These are phyloP conservation scores for Balearica regulorum DNA, from an alignment of 2,797 vertebrate species.

Conservation along the genomic window DNA sequence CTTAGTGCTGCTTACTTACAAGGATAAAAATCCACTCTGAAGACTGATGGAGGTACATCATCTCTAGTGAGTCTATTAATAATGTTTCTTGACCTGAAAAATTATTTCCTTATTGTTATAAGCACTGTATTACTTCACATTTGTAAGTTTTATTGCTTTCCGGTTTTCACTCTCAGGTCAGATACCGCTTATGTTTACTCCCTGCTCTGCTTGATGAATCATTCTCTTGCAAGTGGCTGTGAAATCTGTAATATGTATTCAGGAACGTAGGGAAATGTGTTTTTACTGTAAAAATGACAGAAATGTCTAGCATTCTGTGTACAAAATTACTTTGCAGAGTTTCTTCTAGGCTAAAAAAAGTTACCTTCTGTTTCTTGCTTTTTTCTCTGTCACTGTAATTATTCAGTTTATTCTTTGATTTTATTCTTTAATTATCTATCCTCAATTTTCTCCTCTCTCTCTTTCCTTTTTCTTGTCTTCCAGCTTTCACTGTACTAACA, in stretches of 20 bases:
- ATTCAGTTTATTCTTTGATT: slow-evolving; percentile 24
- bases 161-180: background rate
- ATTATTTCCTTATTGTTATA: background rate
- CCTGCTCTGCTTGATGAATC: slow-evolving; percentile 51
- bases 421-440: slow-evolving; percentile 46
- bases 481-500: slow-evolving; percentile 77
- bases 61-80: background rate
- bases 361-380: slow-evolving; percentile 33
- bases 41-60: background rate
- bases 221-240: slow-evolving; percentile 56
- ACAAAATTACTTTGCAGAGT: background rate
- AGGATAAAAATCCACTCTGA: background rate
- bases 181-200: slow-evolving; percentile 39
- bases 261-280: background rate
- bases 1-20: background rate
- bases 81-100: background rate
- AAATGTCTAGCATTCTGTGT: slow-evolving; percentile 9
- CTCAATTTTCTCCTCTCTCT: slow-evolving; percentile 48
- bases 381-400: slow-evolving; percentile 37
- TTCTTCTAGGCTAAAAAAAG: slow-evolving; percentile 30
- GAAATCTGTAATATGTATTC: slow-evolving; percentile 32
- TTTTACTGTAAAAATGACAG: slow-evolving; percentile 9
- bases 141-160: background rate
- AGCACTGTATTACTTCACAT: background rate
- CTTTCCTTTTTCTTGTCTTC: slow-evolving; percentile 73